These are phyloP conservation scores for Grallaria varia DNA, from an alignment of 2,113 vertebrate genomes.

Conservation along the genomic window DNA sequence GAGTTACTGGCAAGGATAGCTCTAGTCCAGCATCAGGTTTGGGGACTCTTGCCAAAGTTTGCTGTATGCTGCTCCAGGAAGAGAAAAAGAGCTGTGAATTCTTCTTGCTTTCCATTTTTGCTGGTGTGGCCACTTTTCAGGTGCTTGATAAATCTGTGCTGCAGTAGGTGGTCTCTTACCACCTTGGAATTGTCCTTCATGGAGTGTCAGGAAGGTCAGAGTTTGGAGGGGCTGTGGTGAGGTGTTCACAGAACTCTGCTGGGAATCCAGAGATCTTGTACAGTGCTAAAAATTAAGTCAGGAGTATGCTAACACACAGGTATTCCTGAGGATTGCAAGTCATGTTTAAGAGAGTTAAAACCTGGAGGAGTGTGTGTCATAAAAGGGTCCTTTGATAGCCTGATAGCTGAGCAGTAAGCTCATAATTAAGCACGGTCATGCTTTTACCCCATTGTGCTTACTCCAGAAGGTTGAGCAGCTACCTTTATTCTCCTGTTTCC, in stretches of 20 bases:
- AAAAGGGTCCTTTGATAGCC: not conserved
- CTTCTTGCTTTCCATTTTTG: not conserved
- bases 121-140: not conserved
- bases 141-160: not conserved
- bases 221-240: not conserved
- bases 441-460: not conserved
- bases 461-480: not conserved
- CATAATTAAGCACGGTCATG: not conserved
- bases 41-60: not conserved
- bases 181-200: not conserved
- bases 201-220: not conserved
- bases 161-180: not conserved
- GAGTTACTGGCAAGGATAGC: not conserved
- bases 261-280: not conserved
- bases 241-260: not conserved
- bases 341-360: not conserved
- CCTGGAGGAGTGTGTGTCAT: not conserved
- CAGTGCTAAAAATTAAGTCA: not conserved
- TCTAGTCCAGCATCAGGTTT: fast-evolving
- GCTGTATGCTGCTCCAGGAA: not conserved
- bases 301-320: not conserved
- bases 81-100: not conserved
- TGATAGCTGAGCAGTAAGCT: not conserved
- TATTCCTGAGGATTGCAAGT: not conserved
- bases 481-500: not conserved